Conservation (phyloP, 2,888 invertebrate species). For the Pseudoips prasinana region DNA sequence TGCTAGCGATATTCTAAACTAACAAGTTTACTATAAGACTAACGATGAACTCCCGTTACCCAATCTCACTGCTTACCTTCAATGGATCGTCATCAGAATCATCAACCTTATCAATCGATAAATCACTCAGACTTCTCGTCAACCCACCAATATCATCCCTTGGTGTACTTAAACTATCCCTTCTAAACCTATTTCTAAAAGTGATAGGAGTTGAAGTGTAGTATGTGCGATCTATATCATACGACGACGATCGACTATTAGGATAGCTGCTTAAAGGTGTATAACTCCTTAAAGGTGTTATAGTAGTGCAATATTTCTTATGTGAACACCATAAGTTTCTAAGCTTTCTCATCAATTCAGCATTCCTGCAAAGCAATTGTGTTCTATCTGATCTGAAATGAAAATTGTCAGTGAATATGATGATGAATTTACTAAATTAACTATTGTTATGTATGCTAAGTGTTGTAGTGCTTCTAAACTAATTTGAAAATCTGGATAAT, state of each 20-base stretch:
- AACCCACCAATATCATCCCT: conserved; percentile 56
- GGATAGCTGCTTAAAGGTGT: conserved; percentile 73
- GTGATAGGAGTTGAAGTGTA: conserved; percentile 67
- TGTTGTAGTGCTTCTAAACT: too few species aligned
- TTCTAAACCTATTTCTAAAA: conserved; percentile 68
- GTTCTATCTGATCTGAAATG: conserved; percentile 82
- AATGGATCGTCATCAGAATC: conserved; percentile 68
- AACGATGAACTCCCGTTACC: too few species aligned
- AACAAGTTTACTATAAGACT: too few species aligned
- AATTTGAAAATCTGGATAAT: too few species aligned
- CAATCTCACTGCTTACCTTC: conserved; percentile 58
- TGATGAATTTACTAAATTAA: conserved; percentile 8
- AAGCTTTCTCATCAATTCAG: conserved; percentile 83
- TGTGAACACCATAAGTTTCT: conserved; percentile 83
- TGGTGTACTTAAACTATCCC: conserved; percentile 32
- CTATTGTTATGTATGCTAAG: too few species aligned
- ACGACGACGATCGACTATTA: conserved; percentile 67
- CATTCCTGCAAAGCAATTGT: conserved; percentile 83
- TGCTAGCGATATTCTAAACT: too few species aligned
- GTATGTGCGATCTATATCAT: conserved; percentile 72
- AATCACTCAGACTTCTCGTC: conserved; percentile 60
- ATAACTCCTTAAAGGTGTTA: conserved; percentile 61
- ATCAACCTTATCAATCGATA: conserved; percentile 65
- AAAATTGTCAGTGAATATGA: conserved; percentile 38
- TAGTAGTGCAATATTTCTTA: conserved; percentile 80